Conservation (phyloP, 2,113 vertebrate genomes). For the Ctenomys sociabilis region DNA sequence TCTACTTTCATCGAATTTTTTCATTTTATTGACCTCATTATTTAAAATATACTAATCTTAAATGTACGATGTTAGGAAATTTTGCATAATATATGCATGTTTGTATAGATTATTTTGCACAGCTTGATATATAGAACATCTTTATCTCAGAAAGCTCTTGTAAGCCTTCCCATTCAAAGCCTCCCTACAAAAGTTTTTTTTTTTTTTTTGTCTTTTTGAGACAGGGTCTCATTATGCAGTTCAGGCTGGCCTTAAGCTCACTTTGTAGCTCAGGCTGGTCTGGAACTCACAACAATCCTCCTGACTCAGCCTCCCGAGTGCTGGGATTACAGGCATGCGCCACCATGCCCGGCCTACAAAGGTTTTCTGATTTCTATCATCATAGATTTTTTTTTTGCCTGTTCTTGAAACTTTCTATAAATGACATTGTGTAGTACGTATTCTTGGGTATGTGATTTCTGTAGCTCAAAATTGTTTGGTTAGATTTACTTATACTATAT, state of each 20-base stretch:
- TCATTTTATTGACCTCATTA: slow-evolving; percentile 7
- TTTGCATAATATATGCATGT: not conserved
- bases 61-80: not conserved
- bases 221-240: too few relatives aligned
- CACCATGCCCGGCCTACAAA: too few relatives aligned
- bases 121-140: not conserved
- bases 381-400: not conserved
- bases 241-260: too few relatives aligned
- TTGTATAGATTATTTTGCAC: not conserved
- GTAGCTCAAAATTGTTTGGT: slow-evolving; percentile 14
- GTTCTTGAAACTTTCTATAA: not conserved
- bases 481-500: not conserved
- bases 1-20: not conserved
- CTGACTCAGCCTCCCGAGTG: too few relatives aligned
- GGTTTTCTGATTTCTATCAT: not conserved
- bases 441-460: slow-evolving; percentile 22
- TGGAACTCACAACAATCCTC: too few relatives aligned
- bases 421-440: not conserved
- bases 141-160: not conserved
- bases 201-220: too few relatives aligned
- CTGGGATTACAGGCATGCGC: too few relatives aligned
- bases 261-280: too few relatives aligned
- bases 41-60: not conserved
- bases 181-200: not conserved
- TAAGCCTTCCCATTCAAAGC: not conserved